Conservation (phyloP, 2,113 vertebrate species). For the Phaetusa simplex region DNA sequence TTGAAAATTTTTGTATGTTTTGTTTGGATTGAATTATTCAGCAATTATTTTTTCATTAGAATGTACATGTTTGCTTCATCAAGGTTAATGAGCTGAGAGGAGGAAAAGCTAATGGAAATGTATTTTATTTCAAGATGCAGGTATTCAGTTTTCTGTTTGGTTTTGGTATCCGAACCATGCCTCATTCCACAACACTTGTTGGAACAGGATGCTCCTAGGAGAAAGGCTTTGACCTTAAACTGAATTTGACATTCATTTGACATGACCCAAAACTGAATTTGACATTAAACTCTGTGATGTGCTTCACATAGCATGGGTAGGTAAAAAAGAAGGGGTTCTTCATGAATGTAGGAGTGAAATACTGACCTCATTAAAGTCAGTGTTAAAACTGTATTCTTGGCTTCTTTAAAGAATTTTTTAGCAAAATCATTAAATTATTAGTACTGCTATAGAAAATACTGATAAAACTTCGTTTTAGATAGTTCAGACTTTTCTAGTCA, state of each 20-base stretch:
- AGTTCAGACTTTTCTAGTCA: not conserved
- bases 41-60: not conserved
- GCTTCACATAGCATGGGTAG: not conserved
- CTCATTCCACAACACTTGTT: not conserved
- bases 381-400: not conserved
- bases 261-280: too few species aligned
- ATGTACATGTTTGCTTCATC: not conserved
- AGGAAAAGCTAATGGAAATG: not conserved
- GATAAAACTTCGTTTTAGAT: not conserved
- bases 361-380: not conserved
- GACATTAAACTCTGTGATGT: not conserved
- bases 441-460: not conserved
- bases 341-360: not conserved
- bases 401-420: not conserved
- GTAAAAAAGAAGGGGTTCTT: not conserved
- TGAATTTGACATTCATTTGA: too few species aligned
- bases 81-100: not conserved
- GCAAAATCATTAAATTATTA: not conserved
- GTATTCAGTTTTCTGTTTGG: not conserved
- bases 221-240: not conserved
- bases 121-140: not conserved
- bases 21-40: not conserved
- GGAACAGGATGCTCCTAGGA: not conserved
- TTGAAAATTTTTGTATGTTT: not conserved
- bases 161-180: not conserved